Evolutionary conservation across 2,888 invertebrate species (phyloP).

Genomic region (Biston stratarius): DNA sequence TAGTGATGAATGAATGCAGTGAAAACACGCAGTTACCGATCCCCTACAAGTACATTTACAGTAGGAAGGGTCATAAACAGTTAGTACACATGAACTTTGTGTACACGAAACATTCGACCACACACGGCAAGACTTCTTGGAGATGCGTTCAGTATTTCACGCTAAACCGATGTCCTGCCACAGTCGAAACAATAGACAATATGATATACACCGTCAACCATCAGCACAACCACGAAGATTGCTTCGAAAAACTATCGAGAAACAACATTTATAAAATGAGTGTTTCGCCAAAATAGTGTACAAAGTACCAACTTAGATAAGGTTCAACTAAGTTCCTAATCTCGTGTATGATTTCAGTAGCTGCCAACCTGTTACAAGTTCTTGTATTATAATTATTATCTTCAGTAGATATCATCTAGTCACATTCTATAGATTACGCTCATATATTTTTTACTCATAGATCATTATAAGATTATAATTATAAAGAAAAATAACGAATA

Average conservation of each 20-base stretch:
- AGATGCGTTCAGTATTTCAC: constrained; percentile 84
- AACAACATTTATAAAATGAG: constrained; percentile 84
- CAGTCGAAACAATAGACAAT: constrained; percentile 81
- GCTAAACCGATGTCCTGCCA: constrained; percentile 82
- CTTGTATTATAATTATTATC: constrained; percentile 40
- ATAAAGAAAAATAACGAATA: constrained; percentile 39
- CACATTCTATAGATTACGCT: constrained; percentile 64
- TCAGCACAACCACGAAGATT: constrained; percentile 82
- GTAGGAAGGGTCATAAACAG: constrained; percentile 84
- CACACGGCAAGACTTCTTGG: constrained; percentile 84
- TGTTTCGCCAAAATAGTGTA: constrained; percentile 69
- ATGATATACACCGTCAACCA: constrained; percentile 83
- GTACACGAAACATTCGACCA: constrained; percentile 84
- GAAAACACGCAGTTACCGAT: constrained; percentile 73
- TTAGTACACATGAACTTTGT: constrained; percentile 84
- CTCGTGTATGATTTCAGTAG: constrained; percentile 32
- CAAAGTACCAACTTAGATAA: constrained; percentile 49
- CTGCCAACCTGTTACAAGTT: constrained; percentile 49
- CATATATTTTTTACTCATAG: constrained; percentile 48
- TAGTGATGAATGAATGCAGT: constrained; percentile 75
- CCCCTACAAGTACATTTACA: constrained; percentile 82
- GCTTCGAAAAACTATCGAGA: constrained; percentile 76
- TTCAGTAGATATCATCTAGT: constrained; percentile 65
- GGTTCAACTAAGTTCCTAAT: constrained; percentile 46
- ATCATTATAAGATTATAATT: constrained; percentile 12